Evolutionary conservation across 2,888 invertebrate genomes (phyloP), one percentile per base, ranked within the genome.

Genomic region (Notodonta dromedarius): DNA sequence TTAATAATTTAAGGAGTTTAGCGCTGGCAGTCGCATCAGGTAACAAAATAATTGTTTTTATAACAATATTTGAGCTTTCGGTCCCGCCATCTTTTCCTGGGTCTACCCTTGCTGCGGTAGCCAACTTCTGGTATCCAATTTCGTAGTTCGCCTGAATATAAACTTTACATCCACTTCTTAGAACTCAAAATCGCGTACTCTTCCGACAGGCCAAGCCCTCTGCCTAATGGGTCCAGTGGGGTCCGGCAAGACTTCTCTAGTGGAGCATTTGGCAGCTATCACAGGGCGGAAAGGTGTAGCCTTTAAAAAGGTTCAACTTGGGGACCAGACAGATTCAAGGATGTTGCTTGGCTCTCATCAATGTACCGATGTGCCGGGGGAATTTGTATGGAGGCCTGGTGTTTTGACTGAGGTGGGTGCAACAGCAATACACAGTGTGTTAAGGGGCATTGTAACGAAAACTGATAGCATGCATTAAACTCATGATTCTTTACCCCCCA

Each of bases 311-410:
- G 96, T 99, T 39, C 99, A 99, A 81, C 93, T 99, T 42, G 98
- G 99, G 7, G 99, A 99, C 89, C 98, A 99, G 89, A 98, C 98
- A 2, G 99, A 99, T 85, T 97, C 98, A 59, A 97, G 99, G 89
- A 98, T 98, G 95, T 89, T 99, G 59, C 91, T 99, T 9, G 99
- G 99, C 0, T 96, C 97, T 0, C 98, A 98, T 85, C 95, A 97
- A 71, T 99, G 99, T 83, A 99, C 99, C 0, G 99, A 99, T 84
- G 95, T 99, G 57, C 99, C 99, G 0, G 99, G 99, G 13, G 98
- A 99, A 89, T 99, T 99, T 93, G 92, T 98, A 24, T 99, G 99
- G 99, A 95, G 97, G 74, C 97, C 99, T 2, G 99, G 99, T n/a
- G 96, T 98, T 57, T 89, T 99, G 60, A 98, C 98, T 5, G 97